Evolutionary conservation across 2,888 invertebrate species (phyloP).

Genomic region (Epicampocera succincta): DNA sequence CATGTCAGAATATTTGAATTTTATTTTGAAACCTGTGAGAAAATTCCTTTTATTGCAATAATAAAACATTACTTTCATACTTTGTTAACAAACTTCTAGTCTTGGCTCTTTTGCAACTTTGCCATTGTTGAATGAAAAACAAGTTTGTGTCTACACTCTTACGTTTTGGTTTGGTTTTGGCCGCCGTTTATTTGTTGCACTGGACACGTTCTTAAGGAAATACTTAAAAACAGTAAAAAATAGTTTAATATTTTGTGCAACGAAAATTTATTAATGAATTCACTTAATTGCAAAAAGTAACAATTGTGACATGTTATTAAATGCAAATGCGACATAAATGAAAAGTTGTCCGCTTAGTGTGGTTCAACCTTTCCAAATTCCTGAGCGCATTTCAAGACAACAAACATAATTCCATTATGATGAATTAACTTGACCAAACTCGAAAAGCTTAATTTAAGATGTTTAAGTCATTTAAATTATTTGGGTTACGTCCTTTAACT

Average conservation of each 20-base stretch:
- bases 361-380: neutral
- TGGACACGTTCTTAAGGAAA: constrained; percentile 34
- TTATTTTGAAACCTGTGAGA: no score
- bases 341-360: neutral
- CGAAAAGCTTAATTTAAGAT: neutral
- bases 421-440: neutral
- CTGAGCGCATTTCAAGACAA: neutral
- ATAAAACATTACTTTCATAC: constrained; percentile 13
- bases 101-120: neutral
- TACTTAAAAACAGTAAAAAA: neutral
- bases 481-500: constrained; percentile 44
- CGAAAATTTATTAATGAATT: constrained; percentile 18
- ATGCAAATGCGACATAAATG: neutral
- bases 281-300: neutral
- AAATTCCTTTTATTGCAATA: neutral
- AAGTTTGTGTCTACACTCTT: constrained; percentile 30
- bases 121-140: constrained; percentile 11
- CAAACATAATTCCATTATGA: constrained; percentile 8
- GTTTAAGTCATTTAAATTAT: neutral
- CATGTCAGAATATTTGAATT: no score
- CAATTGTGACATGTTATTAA: neutral
- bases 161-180: constrained; percentile 13
- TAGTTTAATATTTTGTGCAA: neutral
- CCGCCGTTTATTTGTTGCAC: neutral
- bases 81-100: constrained; percentile 1